phyloP scores from a whole-genome alignment of 2,113 vertebrate genomes.

The Odocoileus hemionus region DNA sequence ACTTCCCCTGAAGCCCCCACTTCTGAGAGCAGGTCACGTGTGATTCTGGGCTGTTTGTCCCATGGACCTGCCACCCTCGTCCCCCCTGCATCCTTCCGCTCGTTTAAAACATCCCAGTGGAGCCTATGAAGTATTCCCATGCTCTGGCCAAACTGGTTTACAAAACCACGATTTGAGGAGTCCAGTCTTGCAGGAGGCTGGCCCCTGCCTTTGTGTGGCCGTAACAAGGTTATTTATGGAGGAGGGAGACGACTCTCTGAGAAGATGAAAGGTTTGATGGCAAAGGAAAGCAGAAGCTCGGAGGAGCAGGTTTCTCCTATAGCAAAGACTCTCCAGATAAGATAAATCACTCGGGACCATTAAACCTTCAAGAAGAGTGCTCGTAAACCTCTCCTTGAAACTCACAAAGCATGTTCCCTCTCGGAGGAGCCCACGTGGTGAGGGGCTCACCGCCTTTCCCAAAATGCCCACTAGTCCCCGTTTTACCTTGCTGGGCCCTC shows the following conservation, averaged over 20 bases:
- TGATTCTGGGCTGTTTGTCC: too few relatives aligned
- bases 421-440: slow-evolving; percentile 67
- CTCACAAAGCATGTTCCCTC: slow-evolving; percentile 77
- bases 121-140: not conserved
- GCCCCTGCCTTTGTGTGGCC: slow-evolving; percentile 81
- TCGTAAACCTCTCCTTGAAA: slow-evolving; percentile 79
- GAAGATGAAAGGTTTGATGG: slow-evolving; percentile 85
- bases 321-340: slow-evolving; percentile 76
- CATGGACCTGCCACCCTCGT: rapidly evolving
- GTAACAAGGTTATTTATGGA: slow-evolving; percentile 84
- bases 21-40: rapidly evolving
- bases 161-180: slow-evolving; percentile 70
- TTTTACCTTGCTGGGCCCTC: slow-evolving; percentile 48
- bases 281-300: slow-evolving; percentile 79
- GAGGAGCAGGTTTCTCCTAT: slow-evolving; percentile 76
- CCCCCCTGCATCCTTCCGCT: not conserved
- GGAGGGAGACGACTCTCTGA: slow-evolving; percentile 57
- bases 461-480: slow-evolving; percentile 62
- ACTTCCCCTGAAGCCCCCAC: not conserved
- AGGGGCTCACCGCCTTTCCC: slow-evolving; percentile 70
- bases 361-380: slow-evolving; percentile 85
- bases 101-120: not conserved
- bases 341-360: slow-evolving; percentile 86
- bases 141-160: slow-evolving; percentile 69
- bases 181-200: slow-evolving; percentile 68